phyloP scores from a whole-genome alignment of 1,140 invertebrate species.

The Drosophila navojoa region DNA sequence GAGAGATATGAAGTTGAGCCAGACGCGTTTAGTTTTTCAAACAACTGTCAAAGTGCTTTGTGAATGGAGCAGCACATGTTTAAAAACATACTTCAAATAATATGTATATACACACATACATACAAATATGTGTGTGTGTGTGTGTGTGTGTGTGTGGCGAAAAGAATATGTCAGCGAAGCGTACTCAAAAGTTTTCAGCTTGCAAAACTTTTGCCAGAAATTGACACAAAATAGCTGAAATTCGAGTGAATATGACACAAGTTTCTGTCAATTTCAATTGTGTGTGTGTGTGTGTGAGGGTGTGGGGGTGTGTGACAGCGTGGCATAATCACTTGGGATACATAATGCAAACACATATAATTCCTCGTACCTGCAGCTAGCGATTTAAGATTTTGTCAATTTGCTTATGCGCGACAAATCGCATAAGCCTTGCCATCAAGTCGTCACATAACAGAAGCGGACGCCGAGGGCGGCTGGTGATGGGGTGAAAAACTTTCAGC shows the following conservation, averaged over 20 bases:
- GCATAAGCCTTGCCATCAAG: conserved; percentile 22
- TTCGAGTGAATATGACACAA: conserved; percentile 11
- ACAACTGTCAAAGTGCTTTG: background rate
- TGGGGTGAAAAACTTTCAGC: conserved; percentile 29
- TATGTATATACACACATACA: background rate
- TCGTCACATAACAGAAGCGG: background rate
- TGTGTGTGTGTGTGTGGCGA: background rate
- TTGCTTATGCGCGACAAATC: conserved; percentile 32
- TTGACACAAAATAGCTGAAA: conserved; percentile 18
- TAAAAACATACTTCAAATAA: conserved; percentile 27
- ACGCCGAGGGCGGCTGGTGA: background rate
- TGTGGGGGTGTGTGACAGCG: background rate
- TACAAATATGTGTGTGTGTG: background rate
- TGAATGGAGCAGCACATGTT: conserved; percentile 1
- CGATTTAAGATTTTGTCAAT: conserved; percentile 35
- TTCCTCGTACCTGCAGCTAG: conserved; percentile 28
- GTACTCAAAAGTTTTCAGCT: background rate
- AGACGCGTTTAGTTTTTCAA: background rate
- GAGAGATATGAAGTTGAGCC: background rate
- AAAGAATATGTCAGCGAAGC: conserved; percentile 5
- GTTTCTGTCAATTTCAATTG: conserved; percentile 16
- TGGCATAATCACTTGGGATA: conserved; percentile 33
- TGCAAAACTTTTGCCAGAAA: conserved; percentile 15
- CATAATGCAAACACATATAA: conserved; percentile 28
- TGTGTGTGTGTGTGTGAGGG: background rate